Evolutionary conservation across 2,888 invertebrate genomes (phyloP), one percentile per base, ranked within the genome.

Genomic region (Microctonus aethiopoides): DNA sequence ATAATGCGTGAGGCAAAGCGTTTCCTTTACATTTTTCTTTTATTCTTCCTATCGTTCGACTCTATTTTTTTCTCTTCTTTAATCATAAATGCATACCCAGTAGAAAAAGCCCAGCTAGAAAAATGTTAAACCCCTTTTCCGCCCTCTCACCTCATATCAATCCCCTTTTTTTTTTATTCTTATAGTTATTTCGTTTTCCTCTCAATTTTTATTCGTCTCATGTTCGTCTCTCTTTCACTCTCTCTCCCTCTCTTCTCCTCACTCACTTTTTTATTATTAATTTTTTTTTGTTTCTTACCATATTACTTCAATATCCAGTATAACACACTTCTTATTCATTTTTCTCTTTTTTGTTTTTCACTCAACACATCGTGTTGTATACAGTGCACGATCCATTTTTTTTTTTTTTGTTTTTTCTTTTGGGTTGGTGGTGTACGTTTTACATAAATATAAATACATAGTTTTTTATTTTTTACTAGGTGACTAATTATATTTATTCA

Each of bases 1-100:
- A 64, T 52, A 64, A 54, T 64, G 64, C 46, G 46, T 64, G 52
- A 52, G 34, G 22, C 54, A 32, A 54, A 34, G 26, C 54, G 29
- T 62, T 67, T 66, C 13, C 24, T 39, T 63, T 29, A 20, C 32
- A 32, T 59, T n/a, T 20, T 34, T 20, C 32, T 59, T 41, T n/a
- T n/a, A n/a, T n/a, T n/a, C n/a, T n/a, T n/a, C n/a, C n/a, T n/a
- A n/a, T n/a, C n/a, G 2, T 22, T 22, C 24, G n/a, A 32, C 7
- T 20, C 22, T 63, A 22, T 29, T 52, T 9, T 52, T 52, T n/a
- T 29, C 20, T 32, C 16, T 22, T 29, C 29, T 57, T 20, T 29
- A 46, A 46, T 46, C 46, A 46, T 46, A 20, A 46, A 46, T 46
- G 46, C 46, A 46, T 20, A 46, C 16, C 16, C 46, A 46, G 46